phyloP scores from a whole-genome alignment of 2,888 invertebrate genomes.

The Callimorpha dominula region DNA sequence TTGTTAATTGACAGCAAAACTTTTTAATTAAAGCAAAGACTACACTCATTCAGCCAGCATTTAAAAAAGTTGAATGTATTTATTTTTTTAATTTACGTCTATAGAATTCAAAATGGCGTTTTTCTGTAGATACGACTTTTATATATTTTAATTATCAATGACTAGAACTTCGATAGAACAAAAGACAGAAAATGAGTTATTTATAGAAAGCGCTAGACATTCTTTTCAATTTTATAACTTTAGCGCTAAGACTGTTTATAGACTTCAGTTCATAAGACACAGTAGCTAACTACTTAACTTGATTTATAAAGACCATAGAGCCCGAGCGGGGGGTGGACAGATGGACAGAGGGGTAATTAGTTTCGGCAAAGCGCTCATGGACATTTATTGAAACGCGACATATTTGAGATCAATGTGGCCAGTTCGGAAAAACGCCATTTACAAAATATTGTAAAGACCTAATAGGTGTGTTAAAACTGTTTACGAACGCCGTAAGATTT shows the following conservation, averaged over 20 bases:
- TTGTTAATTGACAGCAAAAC: constrained; percentile 54
- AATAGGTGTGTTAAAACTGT: no score
- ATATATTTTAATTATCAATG: constrained; percentile 3
- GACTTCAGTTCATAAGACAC: neutral
- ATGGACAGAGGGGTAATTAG: no score
- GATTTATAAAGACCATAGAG: neutral
- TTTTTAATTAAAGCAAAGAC: constrained; percentile 59
- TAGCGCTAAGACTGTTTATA: neutral
- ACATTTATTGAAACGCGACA: no score
- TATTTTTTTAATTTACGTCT: constrained; percentile 11
- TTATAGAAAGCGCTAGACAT: no score
- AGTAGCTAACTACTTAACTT: no score
- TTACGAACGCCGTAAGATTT: neutral
- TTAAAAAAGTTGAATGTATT: constrained; percentile 18
- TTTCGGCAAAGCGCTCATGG: no score
- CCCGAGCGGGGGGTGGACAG: no score
- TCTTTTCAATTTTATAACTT: neutral
- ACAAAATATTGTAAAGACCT: no score
- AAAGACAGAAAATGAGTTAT: neutral
- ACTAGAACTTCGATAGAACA: neutral
- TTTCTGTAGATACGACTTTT: constrained; percentile 8
- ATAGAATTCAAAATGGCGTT: constrained; percentile 6
- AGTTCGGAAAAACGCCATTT: no score
- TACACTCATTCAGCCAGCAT: constrained; percentile 39
- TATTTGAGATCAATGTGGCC: no score